Conservation (phyloP, 2,113 vertebrate species). For the Polyodon spathula region DNA sequence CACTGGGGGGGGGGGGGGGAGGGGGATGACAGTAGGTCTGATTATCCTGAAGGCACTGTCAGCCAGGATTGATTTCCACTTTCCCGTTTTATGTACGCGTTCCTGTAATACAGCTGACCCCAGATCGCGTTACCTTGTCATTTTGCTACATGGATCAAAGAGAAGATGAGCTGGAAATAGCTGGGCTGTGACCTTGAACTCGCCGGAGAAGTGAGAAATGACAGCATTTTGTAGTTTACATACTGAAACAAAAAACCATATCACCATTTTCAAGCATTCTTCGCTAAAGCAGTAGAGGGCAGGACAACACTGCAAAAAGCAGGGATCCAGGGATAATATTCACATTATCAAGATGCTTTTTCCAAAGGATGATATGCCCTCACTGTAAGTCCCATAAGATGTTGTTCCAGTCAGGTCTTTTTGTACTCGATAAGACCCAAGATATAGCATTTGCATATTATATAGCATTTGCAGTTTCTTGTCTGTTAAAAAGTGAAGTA, state of each 20-base stretch:
- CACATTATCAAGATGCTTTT: not conserved
- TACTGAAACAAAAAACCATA: constrained; percentile 25
- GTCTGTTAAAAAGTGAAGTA: too few species aligned
- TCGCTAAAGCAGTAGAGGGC: constrained; percentile 73
- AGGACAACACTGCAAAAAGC: constrained; percentile 67
- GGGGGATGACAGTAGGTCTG: constrained; percentile 66
- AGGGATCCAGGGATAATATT: not conserved
- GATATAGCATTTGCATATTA: too few species aligned
- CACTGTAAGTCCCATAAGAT: not conserved
- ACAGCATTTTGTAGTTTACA: constrained; percentile 39
- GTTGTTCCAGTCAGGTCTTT: too few species aligned
- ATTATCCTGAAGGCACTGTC: constrained; percentile 96
- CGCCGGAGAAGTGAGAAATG: constrained; percentile 57
- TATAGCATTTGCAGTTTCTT: too few species aligned
- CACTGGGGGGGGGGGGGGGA: constrained; percentile 14
- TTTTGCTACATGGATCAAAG: constrained; percentile 80
- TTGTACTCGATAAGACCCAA: too few species aligned
- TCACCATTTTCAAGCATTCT: constrained; percentile 30
- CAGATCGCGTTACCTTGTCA: constrained; percentile 89
- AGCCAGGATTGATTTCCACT: constrained; percentile 87
- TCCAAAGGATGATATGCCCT: not conserved
- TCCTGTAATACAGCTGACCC: constrained; percentile 92
- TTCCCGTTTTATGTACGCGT: constrained; percentile 70
- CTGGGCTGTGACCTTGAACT: constrained; percentile 85
- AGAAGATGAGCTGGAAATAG: constrained; percentile 90